phyloP scores from a whole-genome alignment of 2,113 vertebrate species.

The Origma solitaria region DNA sequence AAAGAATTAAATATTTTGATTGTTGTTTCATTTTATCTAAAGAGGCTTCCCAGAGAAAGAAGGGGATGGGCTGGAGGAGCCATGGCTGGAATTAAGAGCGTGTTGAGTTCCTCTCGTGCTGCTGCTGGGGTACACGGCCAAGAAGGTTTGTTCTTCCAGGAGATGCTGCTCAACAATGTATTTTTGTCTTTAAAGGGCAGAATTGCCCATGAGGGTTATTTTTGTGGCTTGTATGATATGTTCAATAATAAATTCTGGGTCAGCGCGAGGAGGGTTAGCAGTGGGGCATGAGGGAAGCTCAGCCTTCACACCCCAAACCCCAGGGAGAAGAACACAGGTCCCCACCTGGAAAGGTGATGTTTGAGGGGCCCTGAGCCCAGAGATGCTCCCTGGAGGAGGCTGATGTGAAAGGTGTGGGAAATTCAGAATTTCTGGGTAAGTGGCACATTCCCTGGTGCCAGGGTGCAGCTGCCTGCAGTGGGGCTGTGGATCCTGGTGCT shows the following conservation, averaged over 20 bases:
- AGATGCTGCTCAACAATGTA: neutral
- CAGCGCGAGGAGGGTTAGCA: rapidly evolving
- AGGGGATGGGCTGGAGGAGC: neutral
- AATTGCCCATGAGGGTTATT: neutral
- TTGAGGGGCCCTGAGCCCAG: rapidly evolving
- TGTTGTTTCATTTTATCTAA: neutral
- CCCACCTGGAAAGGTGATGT: neutral
- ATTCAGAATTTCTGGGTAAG: neutral
- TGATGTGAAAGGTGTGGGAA: neutral
- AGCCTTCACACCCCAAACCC: neutral
- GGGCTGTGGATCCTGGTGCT: neutral
- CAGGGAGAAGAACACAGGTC: no score
- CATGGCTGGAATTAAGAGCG: rapidly evolving
- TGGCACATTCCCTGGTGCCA: rapidly evolving
- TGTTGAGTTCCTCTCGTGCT: rapidly evolving
- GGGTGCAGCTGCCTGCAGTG: neutral
- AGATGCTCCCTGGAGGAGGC: neutral
- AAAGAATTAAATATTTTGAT: neutral
- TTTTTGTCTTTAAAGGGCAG: neutral
- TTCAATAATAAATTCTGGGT: neutral
- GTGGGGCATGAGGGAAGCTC: neutral
- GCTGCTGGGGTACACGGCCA: neutral
- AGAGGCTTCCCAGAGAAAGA: neutral
- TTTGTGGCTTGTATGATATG: neutral
- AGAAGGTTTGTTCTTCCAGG: neutral